Evolutionary conservation across 2,888 invertebrate genomes (phyloP).

Genomic region (Orchesellides sinensis): DNA sequence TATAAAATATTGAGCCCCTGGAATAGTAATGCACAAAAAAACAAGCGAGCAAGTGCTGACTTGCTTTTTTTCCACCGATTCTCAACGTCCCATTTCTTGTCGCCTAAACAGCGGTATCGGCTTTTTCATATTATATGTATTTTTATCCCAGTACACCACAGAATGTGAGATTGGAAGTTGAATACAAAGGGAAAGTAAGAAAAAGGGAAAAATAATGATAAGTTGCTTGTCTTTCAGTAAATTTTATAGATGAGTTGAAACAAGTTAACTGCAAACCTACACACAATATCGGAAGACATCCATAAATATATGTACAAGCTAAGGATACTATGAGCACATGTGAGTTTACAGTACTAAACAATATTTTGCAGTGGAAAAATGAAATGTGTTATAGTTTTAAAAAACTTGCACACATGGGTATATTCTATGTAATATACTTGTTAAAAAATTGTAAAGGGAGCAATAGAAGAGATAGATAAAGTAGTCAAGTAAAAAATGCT

Average conservation of each 20-base stretch:
- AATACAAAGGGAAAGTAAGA: background rate
- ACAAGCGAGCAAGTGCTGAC: constrained; percentile 3
- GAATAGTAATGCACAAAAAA: background rate
- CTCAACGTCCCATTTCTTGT: background rate
- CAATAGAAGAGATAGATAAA: constrained; percentile 21
- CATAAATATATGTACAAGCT: background rate
- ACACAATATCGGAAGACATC: too few species aligned
- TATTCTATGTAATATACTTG: constrained; percentile 14
- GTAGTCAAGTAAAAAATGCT: constrained; percentile 36
- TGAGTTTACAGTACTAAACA: constrained; percentile 15
- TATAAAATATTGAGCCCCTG: background rate
- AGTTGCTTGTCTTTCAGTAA: constrained; percentile 44
- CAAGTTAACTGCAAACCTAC: constrained; percentile 25
- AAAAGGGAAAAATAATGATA: constrained; percentile 25
- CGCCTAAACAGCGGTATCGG: background rate
- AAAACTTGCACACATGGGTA: constrained; percentile 6
- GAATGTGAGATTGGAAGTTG: constrained; percentile 3
- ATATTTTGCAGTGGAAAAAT: constrained; percentile 7
- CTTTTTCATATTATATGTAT: background rate
- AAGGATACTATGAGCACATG: constrained; percentile 1
- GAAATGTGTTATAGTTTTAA: background rate
- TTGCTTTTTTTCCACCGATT: constrained; percentile 5
- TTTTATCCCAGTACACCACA: constrained; percentile 6
- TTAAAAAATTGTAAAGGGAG: constrained; percentile 23
- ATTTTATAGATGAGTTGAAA: constrained; percentile 34